Evolutionary conservation across 2,888 invertebrate species (phyloP), one percentile per base, ranked within the genome.

Genomic region (Chelonus formosanus): DNA sequence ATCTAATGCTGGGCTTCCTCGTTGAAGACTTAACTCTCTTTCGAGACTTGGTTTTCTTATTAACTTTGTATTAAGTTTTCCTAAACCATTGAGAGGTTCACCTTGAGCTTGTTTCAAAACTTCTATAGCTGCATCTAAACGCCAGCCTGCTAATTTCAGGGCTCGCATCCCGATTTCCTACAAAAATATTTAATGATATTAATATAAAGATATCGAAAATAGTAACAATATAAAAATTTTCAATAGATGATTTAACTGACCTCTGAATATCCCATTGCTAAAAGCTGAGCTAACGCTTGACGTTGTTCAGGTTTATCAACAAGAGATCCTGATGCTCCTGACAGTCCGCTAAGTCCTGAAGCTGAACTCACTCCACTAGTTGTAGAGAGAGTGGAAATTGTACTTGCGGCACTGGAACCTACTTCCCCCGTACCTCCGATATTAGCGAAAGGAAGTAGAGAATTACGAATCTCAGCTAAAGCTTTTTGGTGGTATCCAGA

Each of bases 31-130:
- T 67, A 92, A 85, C 82, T 95, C 95, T 57, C 94, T 89, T 85
- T 96, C 96, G 72, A 96, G 89, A 84, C 95, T 95, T 47, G 95
- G 94, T 82, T 95, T 95, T 60, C 95, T 89, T 72, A 92, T 94
- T 56, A 95, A 87, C 84, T 95, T 94, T 67, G 90, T 89, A 63
- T 80, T 84, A 3, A 84, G 75, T 70, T 84, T 84, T 75, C 88
- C 86, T 67, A 90, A 85, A 60, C 89, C 87, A 71, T 87, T 87
- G 70, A 90, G 84, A 77, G 89, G 86, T 75, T 86, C 86, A 43
- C 86, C 84, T 78, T 88, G 89, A 73, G 89, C 89, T 78, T 91
- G 90, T 67, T 89, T 87, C 70, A 91, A 84, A 77, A 88, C 89
- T 78, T 91, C 91, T 60, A 92, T 85, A 5, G 92, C 91, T 62